Evolutionary conservation across 2,113 vertebrate species (phyloP).

Genomic region (Salvelinus fontinalis): DNA sequence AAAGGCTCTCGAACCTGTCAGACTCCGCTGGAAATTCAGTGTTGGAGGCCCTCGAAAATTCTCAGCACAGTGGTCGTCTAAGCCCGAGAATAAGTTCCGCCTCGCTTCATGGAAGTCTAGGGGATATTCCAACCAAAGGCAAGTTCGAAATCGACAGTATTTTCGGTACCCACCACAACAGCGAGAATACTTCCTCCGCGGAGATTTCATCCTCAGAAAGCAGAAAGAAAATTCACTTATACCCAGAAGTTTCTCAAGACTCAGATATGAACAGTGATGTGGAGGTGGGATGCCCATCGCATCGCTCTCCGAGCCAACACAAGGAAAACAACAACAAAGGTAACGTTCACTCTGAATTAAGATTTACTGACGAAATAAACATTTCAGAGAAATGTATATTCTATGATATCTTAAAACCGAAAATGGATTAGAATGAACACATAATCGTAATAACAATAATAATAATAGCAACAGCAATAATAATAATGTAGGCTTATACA

Average conservation of each 20-base stretch:
- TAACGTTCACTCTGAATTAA: slow-evolving; percentile 48
- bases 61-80: slow-evolving; percentile 92
- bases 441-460: neutral
- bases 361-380: neutral
- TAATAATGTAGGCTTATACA: neutral
- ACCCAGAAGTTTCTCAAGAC: slow-evolving; percentile 92
- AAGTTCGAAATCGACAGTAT: slow-evolving; percentile 99
- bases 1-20: slow-evolving; percentile 86
- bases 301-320: slow-evolving; percentile 93
- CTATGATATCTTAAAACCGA: neutral
- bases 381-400: neutral
- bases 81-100: slow-evolving; percentile 94
- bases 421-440: neutral
- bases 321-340: slow-evolving; percentile 98
- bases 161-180: slow-evolving; percentile 87
- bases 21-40: slow-evolving; percentile 88
- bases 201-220: slow-evolving; percentile 89
- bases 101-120: slow-evolving; percentile 89
- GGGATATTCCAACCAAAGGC: slow-evolving; percentile 91
- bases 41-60: slow-evolving; percentile 98
- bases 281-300: slow-evolving; percentile 94
- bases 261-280: slow-evolving; percentile 98
- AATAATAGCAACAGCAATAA: neutral
- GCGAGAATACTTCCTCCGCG: slow-evolving; percentile 82
- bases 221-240: slow-evolving; percentile 93